Evolutionary conservation across 2,797 vertebrate species (phyloP), one percentile per base, ranked within the genome.

Genomic region (Enoplosus armatus): DNA sequence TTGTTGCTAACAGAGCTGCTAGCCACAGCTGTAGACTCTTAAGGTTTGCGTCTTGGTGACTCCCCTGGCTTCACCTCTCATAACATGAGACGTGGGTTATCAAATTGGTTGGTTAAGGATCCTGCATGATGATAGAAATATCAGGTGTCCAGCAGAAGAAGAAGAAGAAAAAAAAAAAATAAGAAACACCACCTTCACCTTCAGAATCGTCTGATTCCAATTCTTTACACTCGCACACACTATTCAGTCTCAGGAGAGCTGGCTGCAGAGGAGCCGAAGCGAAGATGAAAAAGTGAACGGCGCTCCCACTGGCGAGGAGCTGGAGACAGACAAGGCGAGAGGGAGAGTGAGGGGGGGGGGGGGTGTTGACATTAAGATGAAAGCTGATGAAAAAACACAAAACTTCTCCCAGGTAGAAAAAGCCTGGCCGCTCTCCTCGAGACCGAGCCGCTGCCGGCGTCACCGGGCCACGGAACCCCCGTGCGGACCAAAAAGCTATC

Each of bases 381-480:
- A 80, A 51, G 56, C 63, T 39, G 56, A 74, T 39, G 48, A 59
- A 65, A n/a, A 61, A 80, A 65, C 66, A 77, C 74, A 74, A n/a
- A 68, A 67, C 35, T 70, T 85, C 26, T 67, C 61, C 45, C 61
- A 75, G 70, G 75, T 80, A 82, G 47, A 80, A 68, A 80, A 68
- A 75, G 58, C 47, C 55, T 68, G 55, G 47, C 53, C 66, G 53
- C 63, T 53, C 79, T 58, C 35, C 68, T 27, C 50, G 24, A 69
- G 60, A 56, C 20, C 16, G 2, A 77, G 8, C 2, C 2, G 12
- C 71, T 53, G 75, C 18, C 8, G 31, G 24, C 37, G 4, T 75
- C 66, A n/a, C n/a, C n/a, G n/a, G n/a, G n/a, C n/a, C n/a, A n/a
- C n/a, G n/a, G n/a, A n/a, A n/a, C n/a, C n/a, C n/a, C n/a, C n/a